Evolutionary conservation across 2,888 invertebrate genomes (phyloP).

Genomic region (Buathra laborator): DNA sequence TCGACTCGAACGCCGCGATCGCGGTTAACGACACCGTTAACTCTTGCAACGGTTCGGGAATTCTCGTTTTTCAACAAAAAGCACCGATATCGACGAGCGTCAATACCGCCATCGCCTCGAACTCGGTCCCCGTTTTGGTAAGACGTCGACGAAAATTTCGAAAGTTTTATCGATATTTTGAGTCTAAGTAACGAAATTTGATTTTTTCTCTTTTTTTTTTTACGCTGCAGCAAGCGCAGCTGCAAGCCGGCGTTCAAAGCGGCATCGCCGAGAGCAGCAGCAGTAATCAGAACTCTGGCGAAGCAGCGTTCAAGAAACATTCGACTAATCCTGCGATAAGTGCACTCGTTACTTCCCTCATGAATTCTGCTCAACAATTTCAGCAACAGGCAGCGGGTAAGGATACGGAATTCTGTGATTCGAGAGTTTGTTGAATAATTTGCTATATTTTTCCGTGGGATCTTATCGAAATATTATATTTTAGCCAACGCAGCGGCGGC

Average conservation of each 20-base stretch:
- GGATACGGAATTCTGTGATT: slow-evolving; percentile 74
- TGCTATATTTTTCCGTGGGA: slow-evolving; percentile 23
- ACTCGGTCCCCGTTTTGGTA: slow-evolving; percentile 91
- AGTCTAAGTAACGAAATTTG: background rate
- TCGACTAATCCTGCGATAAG: slow-evolving; percentile 90
- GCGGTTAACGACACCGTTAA: slow-evolving; percentile 83
- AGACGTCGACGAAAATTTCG: slow-evolving; percentile 74
- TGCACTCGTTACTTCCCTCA: slow-evolving; percentile 92
- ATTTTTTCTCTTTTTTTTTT: slow-evolving; percentile 64
- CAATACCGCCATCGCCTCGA: slow-evolving; percentile 77
- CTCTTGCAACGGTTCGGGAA: slow-evolving; percentile 84
- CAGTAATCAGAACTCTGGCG: slow-evolving; percentile 84
- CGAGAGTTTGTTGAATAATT: background rate
- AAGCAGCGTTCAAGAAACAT: slow-evolving; percentile 86
- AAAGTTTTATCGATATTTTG: background rate
- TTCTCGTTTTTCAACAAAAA: slow-evolving; percentile 86
- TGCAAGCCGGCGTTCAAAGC: slow-evolving; percentile 88
- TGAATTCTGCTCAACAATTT: slow-evolving; percentile 94
- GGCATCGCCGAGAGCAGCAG: slow-evolving; percentile 76
- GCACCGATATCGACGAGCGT: slow-evolving; percentile 82
- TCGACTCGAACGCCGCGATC: slow-evolving; percentile 67
- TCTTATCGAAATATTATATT: slow-evolving; percentile 79
- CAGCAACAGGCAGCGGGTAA: slow-evolving; percentile 88
- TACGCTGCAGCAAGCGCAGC: slow-evolving; percentile 86
- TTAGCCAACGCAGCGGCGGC: slow-evolving; percentile 81